Conservation (phyloP, 2,888 invertebrate genomes). For the Hoplodrina ambigua region DNA sequence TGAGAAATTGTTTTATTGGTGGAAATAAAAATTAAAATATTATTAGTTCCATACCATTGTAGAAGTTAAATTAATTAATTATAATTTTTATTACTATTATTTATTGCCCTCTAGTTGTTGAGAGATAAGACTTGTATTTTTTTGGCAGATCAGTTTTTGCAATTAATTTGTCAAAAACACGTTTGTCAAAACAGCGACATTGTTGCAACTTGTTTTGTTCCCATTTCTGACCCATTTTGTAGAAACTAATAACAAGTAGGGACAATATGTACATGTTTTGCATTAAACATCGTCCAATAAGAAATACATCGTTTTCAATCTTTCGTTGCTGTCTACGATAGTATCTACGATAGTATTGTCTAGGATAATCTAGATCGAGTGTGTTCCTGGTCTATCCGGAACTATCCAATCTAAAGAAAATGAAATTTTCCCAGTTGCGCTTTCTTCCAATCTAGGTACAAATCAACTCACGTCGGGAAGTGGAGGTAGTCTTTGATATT, state of each 20-base stretch:
- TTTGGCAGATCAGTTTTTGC: too few relatives aligned
- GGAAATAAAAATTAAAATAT: neutral
- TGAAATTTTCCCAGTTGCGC: slow-evolving; percentile 1
- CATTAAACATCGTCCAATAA: neutral
- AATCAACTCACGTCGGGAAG: slow-evolving; percentile 40
- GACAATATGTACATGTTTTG: too few relatives aligned
- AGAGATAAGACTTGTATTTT: too few relatives aligned
- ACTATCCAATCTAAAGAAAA: slow-evolving; percentile 24
- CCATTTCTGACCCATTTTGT: too few relatives aligned
- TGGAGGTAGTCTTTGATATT: slow-evolving; percentile 45
- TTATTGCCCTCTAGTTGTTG: too few relatives aligned
- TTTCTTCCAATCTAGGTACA: slow-evolving; percentile 25
- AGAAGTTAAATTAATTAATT: neutral
- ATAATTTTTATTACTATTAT: neutral
- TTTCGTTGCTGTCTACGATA: neutral
- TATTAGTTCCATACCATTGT: neutral
- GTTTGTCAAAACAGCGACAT: too few relatives aligned
- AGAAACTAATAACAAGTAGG: too few relatives aligned
- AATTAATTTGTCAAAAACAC: too few relatives aligned
- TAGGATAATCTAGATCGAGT: neutral
- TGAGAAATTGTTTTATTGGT: neutral
- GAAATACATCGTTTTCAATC: neutral
- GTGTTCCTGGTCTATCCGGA: neutral
- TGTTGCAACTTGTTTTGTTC: too few relatives aligned
- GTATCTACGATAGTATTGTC: slow-evolving; percentile 8